Percentiles rank a stretch among this genome's conserved stretches.
phyloP scores from a whole-genome alignment of 2,888 invertebrate genomes.

The Trichogramma dendrolimi region DNA sequence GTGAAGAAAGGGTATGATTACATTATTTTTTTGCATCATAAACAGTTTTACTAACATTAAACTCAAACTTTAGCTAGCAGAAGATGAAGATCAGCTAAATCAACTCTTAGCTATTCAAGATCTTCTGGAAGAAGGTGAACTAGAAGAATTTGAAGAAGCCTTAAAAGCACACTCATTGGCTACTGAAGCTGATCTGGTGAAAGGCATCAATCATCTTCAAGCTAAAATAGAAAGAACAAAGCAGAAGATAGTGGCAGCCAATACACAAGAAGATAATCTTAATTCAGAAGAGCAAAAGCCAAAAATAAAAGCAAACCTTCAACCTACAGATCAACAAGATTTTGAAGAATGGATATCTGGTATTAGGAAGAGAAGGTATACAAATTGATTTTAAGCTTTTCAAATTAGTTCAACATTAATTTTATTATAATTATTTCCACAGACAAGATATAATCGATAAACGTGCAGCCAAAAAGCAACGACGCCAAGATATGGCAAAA shows the following conservation, averaged over 20 bases:
- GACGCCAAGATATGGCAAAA: slow-evolving; percentile 82
- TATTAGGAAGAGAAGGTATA: slow-evolving; percentile 61
- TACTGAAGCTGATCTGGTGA: slow-evolving; percentile 75
- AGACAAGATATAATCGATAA: slow-evolving; percentile 70
- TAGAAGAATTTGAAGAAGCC: slow-evolving; percentile 69
- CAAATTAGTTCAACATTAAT: neutral
- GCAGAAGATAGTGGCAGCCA: slow-evolving; percentile 69
- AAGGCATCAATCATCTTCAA: slow-evolving; percentile 66
- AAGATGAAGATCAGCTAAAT: slow-evolving; percentile 82
- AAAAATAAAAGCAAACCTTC: slow-evolving; percentile 51
- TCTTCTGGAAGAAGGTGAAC: slow-evolving; percentile 70
- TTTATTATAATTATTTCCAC: slow-evolving; percentile 37
- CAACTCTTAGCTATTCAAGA: slow-evolving; percentile 74
- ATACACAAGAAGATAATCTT: slow-evolving; percentile 61
- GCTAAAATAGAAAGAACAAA: slow-evolving; percentile 72
- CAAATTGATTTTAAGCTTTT: neutral
- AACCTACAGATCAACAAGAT: slow-evolving; percentile 55
- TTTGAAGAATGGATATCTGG: slow-evolving; percentile 58
- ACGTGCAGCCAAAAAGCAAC: slow-evolving; percentile 70
- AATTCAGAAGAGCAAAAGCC: slow-evolving; percentile 56
- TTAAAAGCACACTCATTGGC: slow-evolving; percentile 72
- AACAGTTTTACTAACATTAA: neutral
- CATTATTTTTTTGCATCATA: slow-evolving; percentile 5
- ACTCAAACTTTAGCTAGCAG: slow-evolving; percentile 59
- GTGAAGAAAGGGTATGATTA: slow-evolving; percentile 69